These are phyloP conservation scores for Ligdia adustata DNA, from an alignment of 2,888 invertebrate species.

Conservation along the genomic window DNA sequence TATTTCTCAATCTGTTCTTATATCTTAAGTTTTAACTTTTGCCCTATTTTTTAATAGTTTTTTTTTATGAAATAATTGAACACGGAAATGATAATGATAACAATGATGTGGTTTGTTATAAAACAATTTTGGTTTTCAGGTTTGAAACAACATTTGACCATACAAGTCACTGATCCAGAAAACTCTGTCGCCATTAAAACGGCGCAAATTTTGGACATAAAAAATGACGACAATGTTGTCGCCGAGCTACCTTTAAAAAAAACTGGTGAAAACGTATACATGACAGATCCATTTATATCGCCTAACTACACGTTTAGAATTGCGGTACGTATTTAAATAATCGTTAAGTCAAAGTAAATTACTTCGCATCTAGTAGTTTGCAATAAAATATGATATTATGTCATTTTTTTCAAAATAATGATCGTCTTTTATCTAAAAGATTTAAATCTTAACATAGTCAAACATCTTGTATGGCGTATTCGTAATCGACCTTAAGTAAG, in stretches of 20 bases:
- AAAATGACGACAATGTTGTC: conserved; percentile 14
- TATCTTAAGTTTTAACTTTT: too few species aligned
- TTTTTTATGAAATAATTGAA: too few species aligned
- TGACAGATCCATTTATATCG: conserved; percentile 30
- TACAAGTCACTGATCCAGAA: conserved; percentile 31
- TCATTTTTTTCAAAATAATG: background rate
- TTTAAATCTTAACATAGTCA: too few species aligned
- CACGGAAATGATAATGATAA: too few species aligned
- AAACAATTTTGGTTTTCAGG: background rate
- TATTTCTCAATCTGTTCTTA: too few species aligned
- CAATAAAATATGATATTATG: background rate
- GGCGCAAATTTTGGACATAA: conserved; percentile 22
- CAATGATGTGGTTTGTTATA: too few species aligned
- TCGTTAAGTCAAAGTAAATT: background rate
- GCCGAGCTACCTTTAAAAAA: conserved; percentile 22
- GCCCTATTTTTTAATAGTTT: too few species aligned
- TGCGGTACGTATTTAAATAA: conserved; percentile 24
- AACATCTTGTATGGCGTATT: too few species aligned
- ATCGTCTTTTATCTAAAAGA: too few species aligned
- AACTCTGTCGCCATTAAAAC: conserved; percentile 23
- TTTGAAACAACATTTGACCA: conserved; percentile 13
- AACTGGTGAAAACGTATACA: conserved; percentile 27
- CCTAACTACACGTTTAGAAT: conserved; percentile 34
- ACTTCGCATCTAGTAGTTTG: background rate
- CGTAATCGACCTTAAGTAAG: too few species aligned